Conservation (phyloP, 2,113 vertebrate genomes). For the Phyllostomus discolor region DNA sequence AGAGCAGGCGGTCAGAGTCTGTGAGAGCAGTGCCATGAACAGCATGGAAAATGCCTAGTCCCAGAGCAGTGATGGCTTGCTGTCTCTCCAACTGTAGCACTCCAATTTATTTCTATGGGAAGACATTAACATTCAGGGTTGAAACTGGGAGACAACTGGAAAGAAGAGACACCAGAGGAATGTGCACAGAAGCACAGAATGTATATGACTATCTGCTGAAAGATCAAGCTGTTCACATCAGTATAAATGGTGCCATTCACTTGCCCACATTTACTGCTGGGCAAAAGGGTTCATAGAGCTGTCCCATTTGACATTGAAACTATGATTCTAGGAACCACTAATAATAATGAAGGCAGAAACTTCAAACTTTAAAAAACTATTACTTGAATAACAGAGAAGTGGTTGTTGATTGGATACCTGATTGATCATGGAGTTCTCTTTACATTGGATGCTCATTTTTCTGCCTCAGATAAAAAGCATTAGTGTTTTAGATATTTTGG, state of each 20-base stretch:
- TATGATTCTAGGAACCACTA: slow-evolving; percentile 81
- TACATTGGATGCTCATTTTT: slow-evolving; percentile 89
- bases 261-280: slow-evolving; percentile 84
- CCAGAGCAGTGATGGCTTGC: background rate
- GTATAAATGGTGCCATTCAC: slow-evolving; percentile 86
- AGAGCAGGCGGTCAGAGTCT: background rate
- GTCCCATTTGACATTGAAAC: slow-evolving; percentile 90
- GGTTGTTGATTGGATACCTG: slow-evolving; percentile 91
- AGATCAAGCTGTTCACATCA: slow-evolving; percentile 86
- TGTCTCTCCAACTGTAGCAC: slow-evolving; percentile 82
- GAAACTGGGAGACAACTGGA: slow-evolving; percentile 80
- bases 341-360: slow-evolving; percentile 80
- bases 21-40: background rate
- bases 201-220: slow-evolving; percentile 83
- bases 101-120: slow-evolving; percentile 86
- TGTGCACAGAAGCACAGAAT: slow-evolving; percentile 80
- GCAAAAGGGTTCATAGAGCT: background rate
- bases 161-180: slow-evolving; percentile 82
- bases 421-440: slow-evolving; percentile 84
- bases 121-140: slow-evolving; percentile 89
- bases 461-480: slow-evolving; percentile 88
- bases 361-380: slow-evolving; percentile 88
- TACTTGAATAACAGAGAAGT: slow-evolving; percentile 88
- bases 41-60: background rate
- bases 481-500: slow-evolving; percentile 81